Conservation (phyloP, 2,888 invertebrate species). For the Autographa pulchrina region DNA sequence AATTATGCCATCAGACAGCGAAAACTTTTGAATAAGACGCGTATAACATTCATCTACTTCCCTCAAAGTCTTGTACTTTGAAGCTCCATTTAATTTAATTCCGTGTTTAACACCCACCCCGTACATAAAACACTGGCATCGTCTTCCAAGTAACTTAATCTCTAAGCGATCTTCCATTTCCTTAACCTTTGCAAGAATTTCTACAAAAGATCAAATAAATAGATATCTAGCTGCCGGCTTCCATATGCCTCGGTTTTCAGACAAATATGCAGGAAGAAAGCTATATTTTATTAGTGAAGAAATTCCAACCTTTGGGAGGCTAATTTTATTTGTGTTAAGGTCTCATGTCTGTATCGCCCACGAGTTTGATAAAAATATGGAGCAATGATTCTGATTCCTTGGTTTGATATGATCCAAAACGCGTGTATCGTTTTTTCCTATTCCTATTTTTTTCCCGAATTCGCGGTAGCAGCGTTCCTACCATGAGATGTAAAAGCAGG, state of each 20-base stretch:
- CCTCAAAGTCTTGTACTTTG: neutral
- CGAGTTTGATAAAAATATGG: neutral
- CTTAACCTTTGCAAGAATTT: neutral
- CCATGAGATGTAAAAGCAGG: too few relatives aligned
- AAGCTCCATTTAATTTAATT: neutral
- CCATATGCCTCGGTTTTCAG: neutral
- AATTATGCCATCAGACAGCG: too few relatives aligned
- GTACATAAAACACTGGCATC: neutral
- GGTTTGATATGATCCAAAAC: too few relatives aligned
- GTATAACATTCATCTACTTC: too few relatives aligned
- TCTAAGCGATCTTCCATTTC: neutral
- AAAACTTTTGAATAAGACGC: too few relatives aligned
- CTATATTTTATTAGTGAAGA: neutral
- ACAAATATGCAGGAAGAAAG: neutral
- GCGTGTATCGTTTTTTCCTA: too few relatives aligned
- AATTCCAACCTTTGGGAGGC: neutral
- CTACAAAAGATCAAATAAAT: neutral
- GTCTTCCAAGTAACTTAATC: neutral
- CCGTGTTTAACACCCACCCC: too few relatives aligned
- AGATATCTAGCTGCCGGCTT: neutral
- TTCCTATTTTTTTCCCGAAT: too few relatives aligned
- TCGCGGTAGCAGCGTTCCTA: too few relatives aligned
- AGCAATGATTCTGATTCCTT: too few relatives aligned
- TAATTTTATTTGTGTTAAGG: neutral
- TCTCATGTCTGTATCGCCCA: neutral